A percentile compares a stretch with the other conserved stretches of the same genome.
These are phyloP conservation scores for Battus philenor DNA, from an alignment of 1,140 invertebrate genomes.

Conservation along the genomic window DNA sequence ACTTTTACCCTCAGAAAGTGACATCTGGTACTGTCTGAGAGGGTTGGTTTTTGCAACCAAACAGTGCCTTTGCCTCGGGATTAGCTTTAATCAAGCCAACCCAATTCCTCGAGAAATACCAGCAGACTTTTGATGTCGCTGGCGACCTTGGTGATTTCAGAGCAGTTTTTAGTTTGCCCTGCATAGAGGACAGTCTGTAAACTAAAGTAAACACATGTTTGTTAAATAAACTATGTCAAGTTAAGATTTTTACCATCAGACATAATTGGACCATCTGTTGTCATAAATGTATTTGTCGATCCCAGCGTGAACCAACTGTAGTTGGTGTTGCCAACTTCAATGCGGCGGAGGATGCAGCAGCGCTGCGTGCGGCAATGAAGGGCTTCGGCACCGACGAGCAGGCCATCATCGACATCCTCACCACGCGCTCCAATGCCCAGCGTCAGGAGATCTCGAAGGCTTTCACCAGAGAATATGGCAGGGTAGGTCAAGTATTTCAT, in stretches of 20 bases:
- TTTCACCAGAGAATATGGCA: conserved; percentile 86
- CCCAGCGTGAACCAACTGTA: conserved; percentile 79
- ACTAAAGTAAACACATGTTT: neutral
- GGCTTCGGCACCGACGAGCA: conserved; percentile 87
- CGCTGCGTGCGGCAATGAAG: conserved; percentile 85
- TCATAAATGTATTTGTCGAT: conserved; percentile 1
- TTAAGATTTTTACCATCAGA: neutral
- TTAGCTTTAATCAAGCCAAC: no score
- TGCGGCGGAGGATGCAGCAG: conserved; percentile 80
- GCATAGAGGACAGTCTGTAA: no score
- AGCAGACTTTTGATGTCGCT: no score
- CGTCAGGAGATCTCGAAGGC: conserved; percentile 80
- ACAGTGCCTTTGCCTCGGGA: no score
- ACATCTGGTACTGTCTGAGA: no score
- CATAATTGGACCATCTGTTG: neutral
- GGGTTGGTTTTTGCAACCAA: no score
- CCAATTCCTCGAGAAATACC: no score
- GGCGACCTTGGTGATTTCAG: no score
- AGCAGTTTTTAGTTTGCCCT: no score
- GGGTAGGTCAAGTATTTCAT: no score
- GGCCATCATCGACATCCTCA: conserved; percentile 84
- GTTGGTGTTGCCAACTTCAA: conserved; percentile 78
- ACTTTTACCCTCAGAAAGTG: no score
- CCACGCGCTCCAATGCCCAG: conserved; percentile 80
- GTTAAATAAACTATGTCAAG: neutral